phyloP scores from a whole-genome alignment of 2,888 invertebrate genomes.

The Melieria omissa region DNA sequence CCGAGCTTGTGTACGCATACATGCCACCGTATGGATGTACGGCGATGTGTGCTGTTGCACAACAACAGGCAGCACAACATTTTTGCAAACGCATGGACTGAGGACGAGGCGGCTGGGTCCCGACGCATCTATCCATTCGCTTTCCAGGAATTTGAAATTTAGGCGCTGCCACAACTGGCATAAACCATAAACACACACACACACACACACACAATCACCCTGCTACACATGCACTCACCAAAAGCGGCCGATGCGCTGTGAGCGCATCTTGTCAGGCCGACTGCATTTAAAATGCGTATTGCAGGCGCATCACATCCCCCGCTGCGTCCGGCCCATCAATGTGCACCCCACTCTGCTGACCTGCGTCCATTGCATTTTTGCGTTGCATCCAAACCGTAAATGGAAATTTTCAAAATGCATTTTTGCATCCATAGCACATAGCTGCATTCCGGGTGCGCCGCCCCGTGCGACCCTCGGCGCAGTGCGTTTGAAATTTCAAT shows the following conservation, averaged over 20 bases:
- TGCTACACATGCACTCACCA: too few relatives aligned
- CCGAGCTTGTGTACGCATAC: neutral
- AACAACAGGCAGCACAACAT: neutral
- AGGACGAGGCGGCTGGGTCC: neutral
- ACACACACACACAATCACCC: neutral
- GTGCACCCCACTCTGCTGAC: neutral
- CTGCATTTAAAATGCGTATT: constrained; percentile 1
- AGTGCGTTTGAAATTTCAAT: constrained; percentile 35
- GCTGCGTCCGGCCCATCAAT: constrained; percentile 19
- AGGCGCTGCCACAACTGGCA: constrained; percentile 11
- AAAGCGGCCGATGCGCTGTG: too few relatives aligned
- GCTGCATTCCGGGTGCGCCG: constrained; percentile 9
- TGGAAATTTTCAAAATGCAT: constrained; percentile 20
- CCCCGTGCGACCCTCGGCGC: constrained; percentile 13
- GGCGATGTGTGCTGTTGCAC: neutral
- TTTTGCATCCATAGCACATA: constrained; percentile 13
- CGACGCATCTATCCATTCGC: neutral
- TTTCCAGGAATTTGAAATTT: constrained; percentile 27
- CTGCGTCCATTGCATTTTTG: neutral
- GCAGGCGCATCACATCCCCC: constrained; percentile 52
- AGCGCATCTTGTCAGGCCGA: too few relatives aligned
- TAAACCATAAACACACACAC: neutral
- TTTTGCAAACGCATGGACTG: neutral
- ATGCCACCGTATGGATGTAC: neutral
- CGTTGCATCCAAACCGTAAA: neutral